These are phyloP conservation scores for Aporophyla lueneburgensis DNA, from an alignment of 2,888 invertebrate species.

Conservation along the genomic window DNA sequence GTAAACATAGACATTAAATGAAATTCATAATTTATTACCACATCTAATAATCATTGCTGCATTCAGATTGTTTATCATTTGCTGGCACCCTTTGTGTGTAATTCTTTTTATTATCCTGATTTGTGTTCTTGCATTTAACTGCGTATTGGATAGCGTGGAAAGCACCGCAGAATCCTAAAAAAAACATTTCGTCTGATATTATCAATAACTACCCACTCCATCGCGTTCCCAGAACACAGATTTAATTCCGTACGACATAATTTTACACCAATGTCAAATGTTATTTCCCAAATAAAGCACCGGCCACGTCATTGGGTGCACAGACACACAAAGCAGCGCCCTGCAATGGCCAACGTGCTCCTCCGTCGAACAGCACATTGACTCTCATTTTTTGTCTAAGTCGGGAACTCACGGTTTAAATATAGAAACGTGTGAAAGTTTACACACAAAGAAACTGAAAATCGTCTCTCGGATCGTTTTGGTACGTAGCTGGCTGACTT, in stretches of 20 bases:
- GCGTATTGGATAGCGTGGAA: neutral
- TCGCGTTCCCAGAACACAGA: constrained; percentile 29
- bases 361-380: constrained; percentile 72
- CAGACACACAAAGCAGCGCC: constrained; percentile 63
- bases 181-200: neutral
- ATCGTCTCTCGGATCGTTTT: constrained; percentile 68
- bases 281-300: constrained; percentile 54
- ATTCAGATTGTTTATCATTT: neutral
- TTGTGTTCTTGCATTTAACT: neutral
- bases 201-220: constrained; percentile 1
- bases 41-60: neutral
- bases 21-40: constrained; percentile 1
- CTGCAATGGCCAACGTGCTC: constrained; percentile 55
- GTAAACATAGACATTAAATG: constrained; percentile 6
- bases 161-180: neutral
- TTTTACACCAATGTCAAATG: constrained; percentile 67
- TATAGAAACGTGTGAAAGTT: constrained; percentile 71
- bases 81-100: constrained; percentile 11
- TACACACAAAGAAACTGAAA: constrained; percentile 83
- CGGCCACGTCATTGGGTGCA: constrained; percentile 59
- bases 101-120: constrained; percentile 1
- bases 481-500: constrained; percentile 75
- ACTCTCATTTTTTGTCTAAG: constrained; percentile 70
- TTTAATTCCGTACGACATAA: constrained; percentile 46
- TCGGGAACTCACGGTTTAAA: constrained; percentile 61